Conservation (phyloP, 1,140 invertebrate genomes). For the Drosophila micromelanica region DNA sequence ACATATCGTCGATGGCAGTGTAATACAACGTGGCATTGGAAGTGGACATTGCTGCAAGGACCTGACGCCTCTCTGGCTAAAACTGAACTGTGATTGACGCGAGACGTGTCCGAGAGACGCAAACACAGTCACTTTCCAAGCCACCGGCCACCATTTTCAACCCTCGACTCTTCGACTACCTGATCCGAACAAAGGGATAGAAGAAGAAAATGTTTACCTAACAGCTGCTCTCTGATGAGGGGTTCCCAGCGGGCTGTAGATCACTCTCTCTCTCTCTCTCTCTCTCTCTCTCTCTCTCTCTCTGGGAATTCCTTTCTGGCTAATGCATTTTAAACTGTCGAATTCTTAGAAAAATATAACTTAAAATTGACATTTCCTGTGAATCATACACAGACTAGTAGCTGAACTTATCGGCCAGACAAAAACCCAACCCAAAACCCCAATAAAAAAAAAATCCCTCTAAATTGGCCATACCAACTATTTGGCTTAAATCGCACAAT, state of each 20-base stretch:
- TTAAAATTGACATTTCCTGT: constrained; percentile 9
- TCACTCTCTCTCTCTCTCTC: constrained; percentile 6
- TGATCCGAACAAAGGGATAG: constrained; percentile 45
- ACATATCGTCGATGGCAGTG: constrained; percentile 60
- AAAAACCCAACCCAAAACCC: constrained; percentile 3
- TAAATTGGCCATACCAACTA: constrained; percentile 48
- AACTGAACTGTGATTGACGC: constrained; percentile 65
- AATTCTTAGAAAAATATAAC: constrained; percentile 14
- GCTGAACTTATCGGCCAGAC: constrained; percentile 17
- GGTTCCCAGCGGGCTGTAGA: constrained; percentile 35
- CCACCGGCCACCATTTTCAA: constrained; percentile 35
- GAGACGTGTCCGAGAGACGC: constrained; percentile 24
- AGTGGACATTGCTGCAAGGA: constrained; percentile 52
- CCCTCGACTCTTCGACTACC: constrained; percentile 54
- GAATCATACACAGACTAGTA: constrained; percentile 34
- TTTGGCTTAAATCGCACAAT: constrained; percentile 45
- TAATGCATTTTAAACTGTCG: too few relatives aligned
- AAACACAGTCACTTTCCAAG: constrained; percentile 29
- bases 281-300: neutral
- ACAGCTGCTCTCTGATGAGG: constrained; percentile 51
- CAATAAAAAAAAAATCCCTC: constrained; percentile 1
- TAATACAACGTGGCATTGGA: constrained; percentile 57
- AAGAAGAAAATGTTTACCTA: constrained; percentile 36
- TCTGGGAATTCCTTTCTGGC: neutral
- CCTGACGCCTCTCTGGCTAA: constrained; percentile 55